phyloP scores from a whole-genome alignment of 2,113 vertebrate species.

The Azemiops feae region DNA sequence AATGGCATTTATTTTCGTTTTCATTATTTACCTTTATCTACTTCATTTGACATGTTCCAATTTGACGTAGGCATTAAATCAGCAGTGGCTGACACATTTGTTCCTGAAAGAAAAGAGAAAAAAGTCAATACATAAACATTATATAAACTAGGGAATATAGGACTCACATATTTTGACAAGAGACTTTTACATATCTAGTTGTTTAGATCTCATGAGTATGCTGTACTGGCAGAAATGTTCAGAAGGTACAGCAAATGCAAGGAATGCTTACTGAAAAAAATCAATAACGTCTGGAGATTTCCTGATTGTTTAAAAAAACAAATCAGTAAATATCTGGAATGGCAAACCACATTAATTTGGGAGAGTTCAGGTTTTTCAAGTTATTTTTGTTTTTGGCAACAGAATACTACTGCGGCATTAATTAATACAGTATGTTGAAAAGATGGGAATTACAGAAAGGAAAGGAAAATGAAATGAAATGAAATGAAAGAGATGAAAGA shows the following conservation, averaged over 20 bases:
- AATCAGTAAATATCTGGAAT: not conserved
- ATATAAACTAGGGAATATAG: constrained; percentile 4
- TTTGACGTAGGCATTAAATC: constrained; percentile 81
- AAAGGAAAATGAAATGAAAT: not conserved
- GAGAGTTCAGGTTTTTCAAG: not conserved
- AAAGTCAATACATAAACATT: constrained; percentile 24
- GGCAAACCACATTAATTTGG: constrained; percentile 27
- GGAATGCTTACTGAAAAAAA: not conserved
- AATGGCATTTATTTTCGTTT: not conserved
- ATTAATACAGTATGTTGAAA: not conserved
- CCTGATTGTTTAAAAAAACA: not conserved
- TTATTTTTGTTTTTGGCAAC: not conserved
- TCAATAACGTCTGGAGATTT: not conserved
- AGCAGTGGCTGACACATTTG: constrained; percentile 77
- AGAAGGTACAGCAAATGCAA: not conserved
- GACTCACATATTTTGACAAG: constrained; percentile 7
- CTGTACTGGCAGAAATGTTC: constrained; percentile 27
- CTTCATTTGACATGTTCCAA: constrained; percentile 87
- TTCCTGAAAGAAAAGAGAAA: constrained; percentile 71
- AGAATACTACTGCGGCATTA: not conserved
- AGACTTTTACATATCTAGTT: not conserved
- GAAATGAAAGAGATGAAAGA: not conserved
- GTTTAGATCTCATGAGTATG: constrained; percentile 20
- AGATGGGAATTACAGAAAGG: not conserved
- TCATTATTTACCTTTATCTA: constrained; percentile 76